Base-by-base conservation (phyloP, 2,888 invertebrate species). In the Temnothorax ravouxi region DNA sequence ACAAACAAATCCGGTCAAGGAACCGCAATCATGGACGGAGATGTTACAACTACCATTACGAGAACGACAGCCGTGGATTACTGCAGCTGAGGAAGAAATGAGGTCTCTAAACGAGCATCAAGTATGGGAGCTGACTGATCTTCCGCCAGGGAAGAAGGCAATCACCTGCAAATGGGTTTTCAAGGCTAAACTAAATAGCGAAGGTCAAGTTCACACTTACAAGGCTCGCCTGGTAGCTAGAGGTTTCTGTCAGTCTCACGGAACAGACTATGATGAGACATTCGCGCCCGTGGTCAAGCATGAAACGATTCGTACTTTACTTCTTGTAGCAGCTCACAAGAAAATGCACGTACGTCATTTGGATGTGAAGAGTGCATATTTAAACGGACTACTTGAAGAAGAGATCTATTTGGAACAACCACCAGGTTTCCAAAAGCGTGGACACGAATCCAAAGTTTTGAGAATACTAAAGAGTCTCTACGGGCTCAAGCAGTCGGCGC, bases 121-220 rank as follows among this genome's bases (percentile, higher is more conserved):
- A 41, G 50, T 29, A 3, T 72, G 62, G 71, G 44, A 81, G 5
- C n/a, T 81, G 1, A n/a, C 21, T 3, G 29, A 81, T 0, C 81
- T 71, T 15, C 54, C 52, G 0, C 21, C 54, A 6, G 72, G 25
- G 2, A 72, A 72, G 38, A 72, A 38, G 1, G 4, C n/a, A 0
- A 47, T 25, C 1, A 38, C 61, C 2, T 80, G 71, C 18, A 81
- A 72, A 0, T 81, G 52, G 54, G 62, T 81, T 1, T 81, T 81
- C 1, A 81, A 72, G 9, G 6, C 1, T 0, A 81, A 81, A 13
- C 11, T 25, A 1, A 29, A 81, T 2, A 15, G 21, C 8, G 52
- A 50, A 0, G n/a, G 44, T 8, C 34, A 1, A 15, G 38, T 62
- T 0, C 9, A 38, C 0, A 52, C 2, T 1, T 50, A 61, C 6